Conservation (phyloP, 2,888 invertebrate genomes). For the Nymphalis c-album region DNA sequence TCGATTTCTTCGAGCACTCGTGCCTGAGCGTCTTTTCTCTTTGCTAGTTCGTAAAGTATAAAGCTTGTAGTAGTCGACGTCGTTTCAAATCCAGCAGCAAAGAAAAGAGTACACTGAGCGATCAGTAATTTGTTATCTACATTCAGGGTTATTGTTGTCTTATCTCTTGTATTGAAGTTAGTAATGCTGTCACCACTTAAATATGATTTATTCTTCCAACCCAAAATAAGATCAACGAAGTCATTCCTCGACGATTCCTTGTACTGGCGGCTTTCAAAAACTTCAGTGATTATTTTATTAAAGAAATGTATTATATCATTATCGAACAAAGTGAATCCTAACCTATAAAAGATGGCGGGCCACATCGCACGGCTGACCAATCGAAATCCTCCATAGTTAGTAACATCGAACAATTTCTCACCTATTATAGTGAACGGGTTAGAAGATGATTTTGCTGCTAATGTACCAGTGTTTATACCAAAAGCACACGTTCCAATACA, state of each 20-base stretch:
- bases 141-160: conserved; percentile 27
- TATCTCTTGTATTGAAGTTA: conserved; percentile 43
- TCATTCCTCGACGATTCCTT: conserved; percentile 50
- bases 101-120: conserved; percentile 77
- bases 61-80: conserved; percentile 49
- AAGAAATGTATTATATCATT: conserved; percentile 48
- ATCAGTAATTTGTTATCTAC: conserved; percentile 68
- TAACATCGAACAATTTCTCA: conserved; percentile 46
- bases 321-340: conserved; percentile 49
- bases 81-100: conserved; percentile 57
- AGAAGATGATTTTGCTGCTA: conserved; percentile 42
- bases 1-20: conserved; percentile 50
- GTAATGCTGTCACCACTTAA: conserved; percentile 53
- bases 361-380: conserved; percentile 47
- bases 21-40: conserved; percentile 44
- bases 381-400: conserved; percentile 45
- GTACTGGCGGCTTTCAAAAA: conserved; percentile 49
- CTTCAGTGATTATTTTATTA: conserved; percentile 42
- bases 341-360: conserved; percentile 53
- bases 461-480: conserved; percentile 54
- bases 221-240: conserved; percentile 54
- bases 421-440: conserved; percentile 52
- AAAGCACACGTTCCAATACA: conserved; percentile 57
- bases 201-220: conserved; percentile 46
- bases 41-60: conserved; percentile 52